Evolutionary conservation across 2,113 vertebrate genomes (phyloP).

Genomic region (Lichenostomus cassidix): DNA sequence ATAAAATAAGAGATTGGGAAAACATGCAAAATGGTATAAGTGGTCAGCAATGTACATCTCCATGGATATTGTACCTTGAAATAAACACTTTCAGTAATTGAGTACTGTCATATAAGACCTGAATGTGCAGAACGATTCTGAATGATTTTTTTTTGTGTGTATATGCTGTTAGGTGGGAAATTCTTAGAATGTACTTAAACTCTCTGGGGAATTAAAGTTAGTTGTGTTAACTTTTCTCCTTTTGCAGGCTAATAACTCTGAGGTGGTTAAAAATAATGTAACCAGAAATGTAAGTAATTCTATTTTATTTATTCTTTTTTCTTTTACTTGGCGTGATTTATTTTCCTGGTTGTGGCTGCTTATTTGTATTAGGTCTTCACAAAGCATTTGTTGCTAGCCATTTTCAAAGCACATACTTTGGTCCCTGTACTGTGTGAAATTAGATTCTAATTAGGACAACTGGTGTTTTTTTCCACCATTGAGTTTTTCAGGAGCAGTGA

Average conservation of each 20-base stretch:
- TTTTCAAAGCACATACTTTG: background rate
- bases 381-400: background rate
- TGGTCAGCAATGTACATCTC: background rate
- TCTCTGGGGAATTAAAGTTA: background rate
- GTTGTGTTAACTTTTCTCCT: background rate
- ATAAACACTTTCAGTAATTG: background rate
- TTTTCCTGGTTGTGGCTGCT: background rate
- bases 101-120: background rate
- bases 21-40: background rate
- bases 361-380: background rate
- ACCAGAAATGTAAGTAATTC: constrained; percentile 8
- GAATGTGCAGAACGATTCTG: background rate
- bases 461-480: background rate
- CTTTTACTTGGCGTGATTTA: background rate
- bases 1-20: background rate
- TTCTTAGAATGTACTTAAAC: background rate
- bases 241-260: constrained; percentile 14
- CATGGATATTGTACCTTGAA: background rate
- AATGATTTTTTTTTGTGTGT: background rate
- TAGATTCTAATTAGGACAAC: background rate
- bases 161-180: background rate
- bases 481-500: background rate
- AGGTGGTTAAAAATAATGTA: constrained; percentile 29
- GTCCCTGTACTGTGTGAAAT: background rate
- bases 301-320: background rate